A percentile compares a stretch with the other conserved stretches of the same genome.
Evolutionary conservation across 2,113 vertebrate genomes (phyloP).

Genomic region (Oncorhynchus masou): DNA sequence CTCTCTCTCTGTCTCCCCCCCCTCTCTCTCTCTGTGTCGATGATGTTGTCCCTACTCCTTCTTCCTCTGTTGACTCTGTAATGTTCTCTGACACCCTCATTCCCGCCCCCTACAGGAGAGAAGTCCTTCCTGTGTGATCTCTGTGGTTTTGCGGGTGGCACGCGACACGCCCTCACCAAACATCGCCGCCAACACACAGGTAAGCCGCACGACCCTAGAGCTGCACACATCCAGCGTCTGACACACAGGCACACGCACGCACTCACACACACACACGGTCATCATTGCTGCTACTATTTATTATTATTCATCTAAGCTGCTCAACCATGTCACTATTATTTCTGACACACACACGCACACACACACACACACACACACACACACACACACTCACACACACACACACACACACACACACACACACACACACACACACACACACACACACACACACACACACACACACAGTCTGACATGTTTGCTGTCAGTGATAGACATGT

Average conservation of each 20-base stretch:
- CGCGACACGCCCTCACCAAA: constrained; percentile 96
- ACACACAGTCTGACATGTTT: constrained; percentile 42
- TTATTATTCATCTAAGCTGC: too few relatives aligned
- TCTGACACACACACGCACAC: too few relatives aligned
- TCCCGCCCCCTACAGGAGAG: constrained; percentile 83
- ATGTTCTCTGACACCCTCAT: neutral
- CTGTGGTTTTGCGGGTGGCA: constrained; percentile 96
- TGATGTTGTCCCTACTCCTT: neutral
- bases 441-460: neutral
- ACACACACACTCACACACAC: too few relatives aligned
- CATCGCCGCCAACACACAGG: constrained; percentile 97
- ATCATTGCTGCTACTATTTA: too few relatives aligned
- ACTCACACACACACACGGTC: constrained; percentile 1
- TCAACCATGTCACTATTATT: too few relatives aligned
- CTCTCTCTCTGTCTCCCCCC: constrained; percentile 18
- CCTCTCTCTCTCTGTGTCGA: neutral
- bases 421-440: too few relatives aligned
- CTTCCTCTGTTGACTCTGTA: neutral
- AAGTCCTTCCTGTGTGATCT: constrained; percentile 99
- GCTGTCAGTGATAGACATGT: constrained; percentile 67
- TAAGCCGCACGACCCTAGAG: constrained; percentile 42
- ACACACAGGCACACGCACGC: neutral
- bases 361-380: constrained; percentile 17
- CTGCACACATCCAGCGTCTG: neutral
- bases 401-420: neutral